Conservation (phyloP, 2,113 vertebrate genomes). For the Camarhynchus parvulus region DNA sequence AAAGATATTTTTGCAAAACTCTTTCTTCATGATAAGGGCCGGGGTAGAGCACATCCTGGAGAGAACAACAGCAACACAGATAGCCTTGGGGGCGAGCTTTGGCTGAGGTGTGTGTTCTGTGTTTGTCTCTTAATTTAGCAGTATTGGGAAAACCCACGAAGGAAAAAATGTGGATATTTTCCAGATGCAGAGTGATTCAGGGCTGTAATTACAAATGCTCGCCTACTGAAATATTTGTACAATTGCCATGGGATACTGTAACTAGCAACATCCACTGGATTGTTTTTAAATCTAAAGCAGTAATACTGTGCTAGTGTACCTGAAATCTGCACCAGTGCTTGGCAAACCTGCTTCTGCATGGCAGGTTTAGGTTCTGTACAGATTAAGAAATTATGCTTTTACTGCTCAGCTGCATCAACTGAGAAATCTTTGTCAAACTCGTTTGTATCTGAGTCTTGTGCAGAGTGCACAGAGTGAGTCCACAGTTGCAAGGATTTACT, state of each 20-base stretch:
- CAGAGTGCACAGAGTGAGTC: background rate
- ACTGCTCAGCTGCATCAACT: background rate
- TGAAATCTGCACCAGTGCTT: background rate
- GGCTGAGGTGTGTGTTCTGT: background rate
- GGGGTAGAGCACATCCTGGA: background rate
- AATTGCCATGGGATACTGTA: background rate
- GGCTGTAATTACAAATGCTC: background rate
- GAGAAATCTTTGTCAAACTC: background rate
- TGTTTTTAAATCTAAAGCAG: constrained; percentile 21
- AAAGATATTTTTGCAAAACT: background rate
- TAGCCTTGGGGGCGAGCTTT: background rate
- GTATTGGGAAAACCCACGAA: background rate
- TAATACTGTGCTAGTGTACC: background rate
- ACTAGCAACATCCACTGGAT: background rate
- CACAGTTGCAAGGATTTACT: background rate
- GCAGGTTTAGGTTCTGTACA: background rate
- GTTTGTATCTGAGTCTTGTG: background rate
- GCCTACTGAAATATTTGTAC: background rate
- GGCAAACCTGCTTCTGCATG: background rate
- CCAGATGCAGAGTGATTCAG: background rate
- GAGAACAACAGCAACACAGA: background rate
- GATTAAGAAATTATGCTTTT: background rate
- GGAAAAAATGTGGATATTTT: constrained; percentile 6
- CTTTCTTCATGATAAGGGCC: background rate
- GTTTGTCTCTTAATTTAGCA: background rate